Evolutionary conservation across 2,113 vertebrate genomes (phyloP).

Genomic region (Rhinichthys klamathensis): DNA sequence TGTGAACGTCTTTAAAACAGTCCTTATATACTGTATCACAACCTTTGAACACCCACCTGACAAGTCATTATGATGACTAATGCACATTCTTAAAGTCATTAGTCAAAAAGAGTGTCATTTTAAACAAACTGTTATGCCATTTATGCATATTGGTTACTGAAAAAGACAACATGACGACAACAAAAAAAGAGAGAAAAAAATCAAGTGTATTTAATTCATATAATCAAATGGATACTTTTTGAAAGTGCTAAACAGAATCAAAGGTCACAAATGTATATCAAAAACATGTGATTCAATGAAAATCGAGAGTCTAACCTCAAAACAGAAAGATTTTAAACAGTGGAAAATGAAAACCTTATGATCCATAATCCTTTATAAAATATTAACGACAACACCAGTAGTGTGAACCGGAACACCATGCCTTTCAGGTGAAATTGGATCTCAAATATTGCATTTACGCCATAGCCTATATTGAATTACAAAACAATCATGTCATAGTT

Average conservation of each 20-base stretch:
- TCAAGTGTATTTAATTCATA: not conserved
- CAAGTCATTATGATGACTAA: not conserved
- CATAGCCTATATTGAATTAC: not conserved
- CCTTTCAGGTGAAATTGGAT: not conserved
- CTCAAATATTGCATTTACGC: not conserved
- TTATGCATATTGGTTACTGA: not conserved
- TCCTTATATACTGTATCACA: not conserved
- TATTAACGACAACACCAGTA: not conserved
- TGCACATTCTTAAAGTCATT: not conserved
- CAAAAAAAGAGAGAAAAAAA: not conserved
- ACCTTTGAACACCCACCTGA: not conserved
- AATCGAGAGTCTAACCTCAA: not conserved
- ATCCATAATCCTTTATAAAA: not conserved
- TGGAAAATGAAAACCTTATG: not conserved
- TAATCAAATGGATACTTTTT: not conserved
- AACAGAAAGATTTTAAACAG: not conserved
- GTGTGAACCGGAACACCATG: not conserved
- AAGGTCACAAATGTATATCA: not conserved
- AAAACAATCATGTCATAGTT: not conserved
- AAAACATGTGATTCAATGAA: not conserved
- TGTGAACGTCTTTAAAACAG: not conserved
- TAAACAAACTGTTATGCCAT: not conserved
- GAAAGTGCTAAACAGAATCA: conserved; percentile 8
- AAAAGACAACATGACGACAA: not conserved
- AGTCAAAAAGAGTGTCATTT: not conserved